Evolutionary conservation across 2,888 invertebrate genomes (phyloP), one percentile per base, ranked within the genome.

Genomic region (Melolontha melolontha): DNA sequence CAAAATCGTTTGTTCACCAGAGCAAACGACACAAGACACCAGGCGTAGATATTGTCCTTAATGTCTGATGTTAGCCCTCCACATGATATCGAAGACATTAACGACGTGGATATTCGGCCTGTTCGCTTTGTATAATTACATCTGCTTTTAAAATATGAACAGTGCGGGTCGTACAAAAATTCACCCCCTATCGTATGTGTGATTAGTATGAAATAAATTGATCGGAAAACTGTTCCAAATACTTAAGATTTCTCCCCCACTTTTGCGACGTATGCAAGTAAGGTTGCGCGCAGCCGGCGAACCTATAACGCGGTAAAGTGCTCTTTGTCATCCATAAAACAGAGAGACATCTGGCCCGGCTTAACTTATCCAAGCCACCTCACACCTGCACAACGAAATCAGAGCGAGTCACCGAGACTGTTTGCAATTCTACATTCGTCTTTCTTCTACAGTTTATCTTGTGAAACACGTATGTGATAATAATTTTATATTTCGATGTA

Each of bases 301-400:
- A 74, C 77, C 76, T 76, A 78, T 79, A 79, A 79, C 78, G 73
- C 76, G 76, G 75, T 75, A 75, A 79, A 79, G 77, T 78, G 79
- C 79, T 79, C 78, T 79, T 79, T 79, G 79, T 79, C 79, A 78
- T 79, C 79, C 79, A 80, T 80, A 80, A 80, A 80, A 79, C 78
- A 76, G 76, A 75, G 79, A 79, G 79, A 78, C 80, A 80, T 77
- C 79, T 80, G 79, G 77, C 71, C 77, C 75, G 72, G 71, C 75
- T 74, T 73, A 75, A 76, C 73, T 76, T 78, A 77, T 77, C 75
- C 75, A 71, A 64, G 70, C 74, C 73, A 74, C 72, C 74, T 75
- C 72, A 72, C 73, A 68, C 68, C 65, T 68, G 68, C 59, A 68
- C 1, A 34, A 41, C 55, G 64, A 62, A 67, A 44, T 67, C 67